Evolutionary conservation across 1,140 invertebrate species (phyloP).

Genomic region (Leucophenga varia): DNA sequence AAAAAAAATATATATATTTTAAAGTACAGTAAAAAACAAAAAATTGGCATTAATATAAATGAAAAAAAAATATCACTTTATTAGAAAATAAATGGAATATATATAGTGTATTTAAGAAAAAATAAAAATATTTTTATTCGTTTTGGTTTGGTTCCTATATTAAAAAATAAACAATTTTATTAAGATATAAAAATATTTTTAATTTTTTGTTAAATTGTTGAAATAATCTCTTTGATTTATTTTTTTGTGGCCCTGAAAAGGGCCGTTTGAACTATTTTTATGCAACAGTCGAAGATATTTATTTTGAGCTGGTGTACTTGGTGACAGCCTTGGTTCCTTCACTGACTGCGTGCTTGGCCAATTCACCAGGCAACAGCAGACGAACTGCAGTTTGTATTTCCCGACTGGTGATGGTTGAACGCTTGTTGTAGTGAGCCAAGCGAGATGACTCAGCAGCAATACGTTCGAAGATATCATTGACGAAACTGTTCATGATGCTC

Average conservation of each 20-base stretch:
- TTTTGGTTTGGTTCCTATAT: too few relatives aligned
- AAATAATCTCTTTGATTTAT: too few relatives aligned
- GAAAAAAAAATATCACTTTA: too few relatives aligned
- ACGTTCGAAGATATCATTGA: conserved; percentile 69
- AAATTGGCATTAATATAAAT: too few relatives aligned
- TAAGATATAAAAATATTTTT: conserved; percentile 2
- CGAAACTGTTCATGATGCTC: conserved; percentile 67
- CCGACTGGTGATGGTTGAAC: conserved; percentile 62
- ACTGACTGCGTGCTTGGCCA: conserved; percentile 63
- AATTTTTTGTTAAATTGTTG: conserved; percentile 6
- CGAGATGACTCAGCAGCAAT: conserved; percentile 71
- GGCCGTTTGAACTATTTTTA: conserved; percentile 19
- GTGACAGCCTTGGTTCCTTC: conserved; percentile 66
- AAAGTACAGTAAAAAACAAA: too few relatives aligned
- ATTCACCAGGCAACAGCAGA: conserved; percentile 62
- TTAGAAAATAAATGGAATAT: too few relatives aligned
- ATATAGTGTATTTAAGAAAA: too few relatives aligned
- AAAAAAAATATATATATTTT: too few relatives aligned
- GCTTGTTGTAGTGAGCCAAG: conserved; percentile 72
- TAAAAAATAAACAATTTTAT: too few relatives aligned
- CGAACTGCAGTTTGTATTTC: conserved; percentile 62
- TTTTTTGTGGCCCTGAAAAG: conserved; percentile 32
- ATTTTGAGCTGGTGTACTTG: conserved; percentile 62
- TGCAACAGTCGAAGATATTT: conserved; percentile 22
- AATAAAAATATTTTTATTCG: too few relatives aligned